phyloP scores from a whole-genome alignment of 2,797 vertebrate genomes.

The Pristis pectinata region DNA sequence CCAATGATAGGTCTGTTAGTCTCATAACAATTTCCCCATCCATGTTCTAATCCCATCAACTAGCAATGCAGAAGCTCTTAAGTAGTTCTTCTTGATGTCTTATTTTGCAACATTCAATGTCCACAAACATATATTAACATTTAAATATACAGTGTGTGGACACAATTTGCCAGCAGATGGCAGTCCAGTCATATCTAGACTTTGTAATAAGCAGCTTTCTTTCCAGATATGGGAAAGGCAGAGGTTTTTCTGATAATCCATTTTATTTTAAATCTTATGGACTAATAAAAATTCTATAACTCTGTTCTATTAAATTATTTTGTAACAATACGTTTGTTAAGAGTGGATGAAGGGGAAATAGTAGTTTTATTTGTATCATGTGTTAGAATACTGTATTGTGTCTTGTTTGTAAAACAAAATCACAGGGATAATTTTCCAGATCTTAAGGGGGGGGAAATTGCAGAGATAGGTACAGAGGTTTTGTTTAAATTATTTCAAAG shows the following conservation, averaged over 20 bases:
- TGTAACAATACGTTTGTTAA: too few species aligned
- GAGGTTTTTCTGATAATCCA: background rate
- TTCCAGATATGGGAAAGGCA: background rate
- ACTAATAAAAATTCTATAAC: background rate
- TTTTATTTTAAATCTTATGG: background rate
- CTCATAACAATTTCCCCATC: background rate
- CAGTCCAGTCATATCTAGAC: background rate
- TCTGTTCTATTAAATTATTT: too few species aligned
- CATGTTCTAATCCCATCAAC: too few species aligned
- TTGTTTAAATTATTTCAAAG: background rate
- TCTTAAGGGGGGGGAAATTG: background rate
- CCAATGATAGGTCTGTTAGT: background rate
- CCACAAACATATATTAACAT: background rate
- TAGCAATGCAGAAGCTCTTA: background rate
- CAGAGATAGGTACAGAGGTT: background rate
- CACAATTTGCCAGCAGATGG: slow-evolving; percentile 13
- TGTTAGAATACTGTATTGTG: background rate
- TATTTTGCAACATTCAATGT: background rate
- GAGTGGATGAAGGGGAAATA: background rate
- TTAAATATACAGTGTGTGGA: background rate
- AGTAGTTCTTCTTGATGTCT: background rate
- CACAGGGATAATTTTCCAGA: too few species aligned
- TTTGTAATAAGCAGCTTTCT: background rate
- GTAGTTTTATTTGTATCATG: background rate
- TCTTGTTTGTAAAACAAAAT: too few species aligned